Evolutionary conservation across 2,888 invertebrate genomes (phyloP), one percentile per base, ranked within the genome.

Genomic region (Cactoblastis cactorum): DNA sequence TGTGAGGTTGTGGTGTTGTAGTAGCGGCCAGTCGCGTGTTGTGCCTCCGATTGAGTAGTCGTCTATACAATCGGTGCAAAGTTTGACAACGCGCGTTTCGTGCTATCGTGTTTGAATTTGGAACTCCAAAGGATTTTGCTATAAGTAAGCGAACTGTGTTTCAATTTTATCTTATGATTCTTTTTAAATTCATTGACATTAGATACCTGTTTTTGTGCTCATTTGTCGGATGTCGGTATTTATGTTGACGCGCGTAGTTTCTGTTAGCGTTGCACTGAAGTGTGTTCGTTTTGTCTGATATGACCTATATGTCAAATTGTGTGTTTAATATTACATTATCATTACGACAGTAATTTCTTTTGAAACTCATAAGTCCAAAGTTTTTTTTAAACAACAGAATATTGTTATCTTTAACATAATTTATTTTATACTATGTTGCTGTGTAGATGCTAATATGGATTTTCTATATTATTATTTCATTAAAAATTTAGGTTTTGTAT

Each of bases 1-100:
- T 71, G 72, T 73, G 78, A 81, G 79, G 78, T 79, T 80, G 72
- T 55, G 62, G 56, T 59, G 62, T 61, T 58, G 52, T 33, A 57
- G 57, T 56, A 56, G 57, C 62, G 67, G 74, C 65, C 81, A 83
- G 86, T 88, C 70, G 76, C 69, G 67, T 67, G 68, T 72, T 65
- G 73, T 78, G 72, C 78, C 79, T 72, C 76, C 72, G 64, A 66
- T 77, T 58, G 69, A 39, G 54, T 68, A 58, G 74, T 79, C 85
- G 86, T 68, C 65, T 56, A 54, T n/a, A 14, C 52, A 50, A 54
- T 58, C 57, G 53, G 57, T 53, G 47, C 46, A 45, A 58, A 61
- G 54, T 50, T 51, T 53, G 51, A 55, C 22, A 28, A 28, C 56
- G 55, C 58, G 60, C 57, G 62, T 61, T 57, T 59, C 60, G 64